Evolutionary conservation across 2,797 vertebrate species (phyloP), one percentile per base, ranked within the genome.

Genomic region (Molossus molossus): DNA sequence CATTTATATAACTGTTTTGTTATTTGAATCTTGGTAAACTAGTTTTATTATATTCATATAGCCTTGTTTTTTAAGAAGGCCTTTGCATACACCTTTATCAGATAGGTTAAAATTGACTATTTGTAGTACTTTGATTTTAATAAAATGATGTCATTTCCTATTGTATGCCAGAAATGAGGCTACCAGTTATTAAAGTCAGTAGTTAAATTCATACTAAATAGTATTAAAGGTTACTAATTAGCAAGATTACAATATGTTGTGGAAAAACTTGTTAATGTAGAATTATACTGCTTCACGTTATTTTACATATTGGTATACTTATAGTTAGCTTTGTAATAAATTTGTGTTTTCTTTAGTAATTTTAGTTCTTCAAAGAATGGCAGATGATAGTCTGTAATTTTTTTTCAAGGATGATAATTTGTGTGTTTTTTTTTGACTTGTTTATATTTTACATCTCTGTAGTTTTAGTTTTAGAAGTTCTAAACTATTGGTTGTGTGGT

Each of bases 381-480:
- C 86, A 95, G 53, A 60, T 93, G 33, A 37, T 94, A 53, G 90
- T 75, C 88, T 97, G 77, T 97, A 95, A 75, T 94, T 96, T 94
- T 90, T 80, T 96, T 73, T 94, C 55, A 95, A 89, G 90, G 73
- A 90, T 96, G 83, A 93, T 94, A 48, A 95, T 96, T 91, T 97
- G 88, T 97, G 92, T 98, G 97, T 95, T 97, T 87, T 33, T 33
- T 33, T 98, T 98, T 98, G 79, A 98, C 83, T 93, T 98, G 86
- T 98, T 84, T 97, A 95, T 97, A 97, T 89, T 97, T 98, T 95
- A 81, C 70, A 87, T 97, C 92, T 97, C 62, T 96, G 93, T 96
- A 97, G 90, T 96, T 97, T 95, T 69, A 45, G 3, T 94, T 97
- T 97, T 98, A 98, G 96, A 94, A 91, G 33, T 94, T 96, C 87